phyloP scores from a whole-genome alignment of 2,888 invertebrate genomes.

The Ophion obscuratus region DNA sequence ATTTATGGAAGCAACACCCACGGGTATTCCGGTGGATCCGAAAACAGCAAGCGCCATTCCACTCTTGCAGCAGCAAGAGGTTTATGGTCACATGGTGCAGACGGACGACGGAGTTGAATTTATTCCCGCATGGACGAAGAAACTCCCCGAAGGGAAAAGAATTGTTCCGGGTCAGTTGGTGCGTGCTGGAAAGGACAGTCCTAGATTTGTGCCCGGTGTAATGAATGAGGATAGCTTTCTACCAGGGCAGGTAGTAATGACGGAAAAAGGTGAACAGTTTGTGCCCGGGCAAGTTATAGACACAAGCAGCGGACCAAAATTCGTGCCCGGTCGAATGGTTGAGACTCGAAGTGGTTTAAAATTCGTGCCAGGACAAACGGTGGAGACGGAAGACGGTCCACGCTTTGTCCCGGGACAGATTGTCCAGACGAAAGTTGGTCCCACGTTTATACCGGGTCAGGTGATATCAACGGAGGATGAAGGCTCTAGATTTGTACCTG shows the following conservation, averaged over 20 bases:
- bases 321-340: constrained; percentile 92
- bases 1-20: constrained; percentile 85
- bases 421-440: constrained; percentile 90
- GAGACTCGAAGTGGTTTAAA: constrained; percentile 88
- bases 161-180: constrained; percentile 88
- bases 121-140: constrained; percentile 86
- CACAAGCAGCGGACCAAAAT: constrained; percentile 88
- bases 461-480: constrained; percentile 88
- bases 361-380: constrained; percentile 90
- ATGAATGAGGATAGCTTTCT: constrained; percentile 89
- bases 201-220: constrained; percentile 89
- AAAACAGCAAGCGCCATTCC: constrained; percentile 85
- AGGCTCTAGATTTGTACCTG: constrained; percentile 86
- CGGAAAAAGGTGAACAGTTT: constrained; percentile 89
- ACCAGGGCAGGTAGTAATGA: constrained; percentile 89
- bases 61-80: constrained; percentile 81
- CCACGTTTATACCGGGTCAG: constrained; percentile 92
- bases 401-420: constrained; percentile 92
- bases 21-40: constrained; percentile 86
- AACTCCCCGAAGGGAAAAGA: constrained; percentile 85
- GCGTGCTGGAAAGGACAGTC: constrained; percentile 86
- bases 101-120: constrained; percentile 88
- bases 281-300: constrained; percentile 91
- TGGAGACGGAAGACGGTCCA: constrained; percentile 89
- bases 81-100: constrained; percentile 89